Evolutionary conservation across 92 coral and sea anemone species (phyloP).

Genomic region (Palythoa heliodiscus): DNA sequence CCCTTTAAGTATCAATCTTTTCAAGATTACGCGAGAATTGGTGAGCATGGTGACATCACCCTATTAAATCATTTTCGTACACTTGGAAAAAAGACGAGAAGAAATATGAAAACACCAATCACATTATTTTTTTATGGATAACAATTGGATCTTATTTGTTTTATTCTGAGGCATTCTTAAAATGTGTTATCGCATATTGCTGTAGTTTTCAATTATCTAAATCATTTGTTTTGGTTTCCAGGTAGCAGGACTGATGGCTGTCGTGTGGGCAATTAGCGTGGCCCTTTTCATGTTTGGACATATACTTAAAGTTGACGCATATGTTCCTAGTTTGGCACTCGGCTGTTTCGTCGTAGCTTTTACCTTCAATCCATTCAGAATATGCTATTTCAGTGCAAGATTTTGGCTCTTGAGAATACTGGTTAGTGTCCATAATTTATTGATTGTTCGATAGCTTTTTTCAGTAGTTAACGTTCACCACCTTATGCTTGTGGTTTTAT

Average conservation of each 20-base stretch:
- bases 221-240: slow-evolving; percentile 17
- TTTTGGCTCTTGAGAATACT: slow-evolving; percentile 88
- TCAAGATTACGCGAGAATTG: too few species aligned
- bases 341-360: slow-evolving; percentile 71
- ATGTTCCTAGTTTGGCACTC: slow-evolving; percentile 72
- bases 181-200: too few species aligned
- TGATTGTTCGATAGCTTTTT: neutral
- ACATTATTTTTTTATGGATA: too few species aligned
- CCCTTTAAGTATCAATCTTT: too few species aligned
- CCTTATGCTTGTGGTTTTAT: too few species aligned
- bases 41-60: too few species aligned
- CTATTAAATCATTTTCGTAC: too few species aligned
- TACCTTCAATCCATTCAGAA: slow-evolving; percentile 85
- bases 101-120: too few species aligned
- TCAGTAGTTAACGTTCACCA: too few species aligned
- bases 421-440: slow-evolving; percentile 54
- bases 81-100: too few species aligned
- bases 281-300: slow-evolving; percentile 73
- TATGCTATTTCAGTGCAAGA: slow-evolving; percentile 86
- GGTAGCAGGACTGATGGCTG: slow-evolving; percentile 87
- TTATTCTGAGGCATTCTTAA: too few species aligned
- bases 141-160: too few species aligned
- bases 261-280: slow-evolving; percentile 82
- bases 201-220: neutral
- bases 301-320: slow-evolving; percentile 65